A percentile compares a stretch with the other conserved stretches of the same genome.
Evolutionary conservation across 2,888 invertebrate genomes (phyloP).

Genomic region (Hemicrepidius hirtus): DNA sequence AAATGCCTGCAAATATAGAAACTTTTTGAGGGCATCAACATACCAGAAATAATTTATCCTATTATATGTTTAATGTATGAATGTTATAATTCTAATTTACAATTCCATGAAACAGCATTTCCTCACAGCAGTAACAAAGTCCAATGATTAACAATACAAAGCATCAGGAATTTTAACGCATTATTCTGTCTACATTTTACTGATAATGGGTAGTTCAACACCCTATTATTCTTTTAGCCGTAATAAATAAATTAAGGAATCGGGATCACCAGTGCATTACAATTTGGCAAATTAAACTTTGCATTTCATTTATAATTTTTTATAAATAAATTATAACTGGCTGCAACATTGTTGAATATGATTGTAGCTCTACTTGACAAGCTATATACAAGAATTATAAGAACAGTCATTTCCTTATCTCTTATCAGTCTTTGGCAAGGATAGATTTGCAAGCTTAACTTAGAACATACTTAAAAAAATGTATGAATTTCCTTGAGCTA

Average conservation of each 20-base stretch:
- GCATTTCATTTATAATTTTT: constrained; percentile 9
- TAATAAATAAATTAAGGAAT: constrained; percentile 14
- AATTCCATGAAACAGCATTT: constrained; percentile 29
- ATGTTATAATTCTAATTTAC: constrained; percentile 19
- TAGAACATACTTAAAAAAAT: constrained; percentile 24
- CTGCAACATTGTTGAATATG: constrained; percentile 26
- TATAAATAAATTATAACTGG: constrained; percentile 22
- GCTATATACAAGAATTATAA: constrained; percentile 36
- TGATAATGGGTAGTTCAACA: constrained; percentile 33
- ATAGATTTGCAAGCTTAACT: constrained; percentile 39
- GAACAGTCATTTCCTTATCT: constrained; percentile 52
- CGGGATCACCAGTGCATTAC: not conserved
- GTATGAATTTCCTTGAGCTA: constrained; percentile 40
- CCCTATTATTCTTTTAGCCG: not conserved
- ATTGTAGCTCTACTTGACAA: constrained; percentile 23
- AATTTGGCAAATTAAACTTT: not conserved
- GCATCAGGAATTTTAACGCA: constrained; percentile 4
- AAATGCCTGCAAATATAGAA: constrained; percentile 5
- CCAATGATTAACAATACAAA: constrained; percentile 11
- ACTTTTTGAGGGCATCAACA: constrained; percentile 1
- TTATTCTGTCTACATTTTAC: constrained; percentile 10
- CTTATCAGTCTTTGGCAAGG: constrained; percentile 59
- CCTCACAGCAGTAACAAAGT: constrained; percentile 20
- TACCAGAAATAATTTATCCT: constrained; percentile 17
- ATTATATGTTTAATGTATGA: constrained; percentile 12